Evolutionary conservation across 2,888 invertebrate species (phyloP), one percentile per base, ranked within the genome.

Genomic region (Ophraella communa): DNA sequence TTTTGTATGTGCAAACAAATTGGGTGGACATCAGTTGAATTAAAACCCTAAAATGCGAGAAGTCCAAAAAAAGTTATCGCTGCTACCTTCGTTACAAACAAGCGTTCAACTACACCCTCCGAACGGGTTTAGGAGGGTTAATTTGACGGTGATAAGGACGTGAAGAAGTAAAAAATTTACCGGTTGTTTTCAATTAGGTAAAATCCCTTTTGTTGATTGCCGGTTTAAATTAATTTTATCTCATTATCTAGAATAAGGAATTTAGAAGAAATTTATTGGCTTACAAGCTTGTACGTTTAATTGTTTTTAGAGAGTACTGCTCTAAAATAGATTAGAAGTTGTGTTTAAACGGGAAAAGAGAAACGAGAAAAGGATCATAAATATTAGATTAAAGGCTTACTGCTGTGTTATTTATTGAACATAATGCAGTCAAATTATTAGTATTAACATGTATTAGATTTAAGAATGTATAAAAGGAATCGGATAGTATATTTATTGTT

Each of bases 11-110:
- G 5, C 24, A 39, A 49, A 39, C 59, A 51, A 59, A 59, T 59
- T 59, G 51, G 59, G 51, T 59, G 59, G 51, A 59, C 51, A 59
- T 23, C 49, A 51, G 33, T 51, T 51, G 39, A 39, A 59, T 59
- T 51, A 59, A n/a, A 39, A 35, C 59, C 59, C 42, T 39, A 27
- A 51, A 59, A 59, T 17, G 59, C 23, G 51, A 39, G 20, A 51
- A 42, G 59, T 59, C 18, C 14, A 39, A 18, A 39, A 59, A 59
- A 51, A 51, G 51, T 49, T 59, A 49, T 58, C 58, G 58, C 45
- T 49, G 58, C 45, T 49, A 58, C 45, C 49, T 47, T 58, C 44
- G 49, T 58, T 58, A 58, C 58, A 33, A 27, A n/a, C 47, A 30
- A 57, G 49, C 33, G 58, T 58, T 58, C 18, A 58, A 18, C 47